These are phyloP conservation scores for Rhagologus leucostigma DNA, from an alignment of 2,113 vertebrate species.

Conservation along the genomic window DNA sequence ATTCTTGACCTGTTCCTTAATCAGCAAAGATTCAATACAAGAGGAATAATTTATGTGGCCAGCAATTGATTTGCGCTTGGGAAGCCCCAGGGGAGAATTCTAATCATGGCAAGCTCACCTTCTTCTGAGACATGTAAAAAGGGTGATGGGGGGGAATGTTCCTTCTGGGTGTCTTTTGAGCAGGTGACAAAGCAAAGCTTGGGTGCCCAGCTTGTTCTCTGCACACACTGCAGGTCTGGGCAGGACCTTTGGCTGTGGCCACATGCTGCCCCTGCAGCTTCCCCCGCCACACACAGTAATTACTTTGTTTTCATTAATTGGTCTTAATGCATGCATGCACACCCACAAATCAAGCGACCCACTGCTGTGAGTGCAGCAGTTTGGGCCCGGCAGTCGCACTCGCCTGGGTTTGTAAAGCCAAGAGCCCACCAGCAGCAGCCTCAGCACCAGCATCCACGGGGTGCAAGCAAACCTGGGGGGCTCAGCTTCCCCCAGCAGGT, in stretches of 20 bases:
- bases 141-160: rapidly evolving
- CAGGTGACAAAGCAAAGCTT: background rate
- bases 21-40: background rate
- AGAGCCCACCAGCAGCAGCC: background rate
- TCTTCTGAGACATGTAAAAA: background rate
- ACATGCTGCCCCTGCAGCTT: background rate
- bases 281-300: background rate
- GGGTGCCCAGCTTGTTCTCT: background rate
- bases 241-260: background rate
- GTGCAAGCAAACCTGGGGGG: background rate
- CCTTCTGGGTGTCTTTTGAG: background rate
- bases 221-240: background rate
- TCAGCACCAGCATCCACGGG: background rate
- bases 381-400: background rate
- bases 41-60: slow-evolving; percentile 9
- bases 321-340: slow-evolving; percentile 5
- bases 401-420: background rate
- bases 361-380: background rate
- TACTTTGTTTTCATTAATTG: slow-evolving; percentile 35
- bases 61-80: background rate
- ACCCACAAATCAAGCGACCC: background rate
- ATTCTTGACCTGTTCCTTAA: background rate
- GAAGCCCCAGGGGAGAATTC: background rate
- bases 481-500: background rate
- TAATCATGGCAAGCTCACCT: background rate